Base-by-base conservation (phyloP, 92 coral and sea anemone species). In the Chrysogorgia sp. region DNA sequence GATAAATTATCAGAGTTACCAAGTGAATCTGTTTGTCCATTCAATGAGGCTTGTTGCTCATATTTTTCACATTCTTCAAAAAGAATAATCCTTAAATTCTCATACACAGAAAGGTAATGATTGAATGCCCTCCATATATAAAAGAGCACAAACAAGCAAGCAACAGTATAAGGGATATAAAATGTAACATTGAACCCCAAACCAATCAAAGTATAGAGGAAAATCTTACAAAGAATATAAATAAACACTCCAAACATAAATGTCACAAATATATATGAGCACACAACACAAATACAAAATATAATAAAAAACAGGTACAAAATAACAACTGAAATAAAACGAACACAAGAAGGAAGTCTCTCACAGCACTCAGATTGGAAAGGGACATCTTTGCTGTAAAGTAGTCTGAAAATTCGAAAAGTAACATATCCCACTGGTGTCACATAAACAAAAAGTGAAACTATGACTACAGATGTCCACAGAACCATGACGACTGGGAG, bases 341-440 rank as follows among this genome's bases (percentile, higher is more conserved):
- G 90, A 53, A 87, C 67, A 35, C 81, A 30, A 23, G 71, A 50
- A 1, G 97, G 99, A 30, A 96, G 90, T 12, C 62, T 62, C 19
- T 90, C 86, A 43, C 99, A 96, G 66, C 99, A 96, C 13, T 63
- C 71, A 28, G 83, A 89, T 24, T 33, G 31, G 6, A 52, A 31
- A 69, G 92, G 87, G 13, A 92, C 53, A 70, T 96, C 97, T 60
- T 89, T 23, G 19, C 76, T 75, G 86, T 89, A 96, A 63, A 96
- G 81, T 88, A 96, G 82, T 58, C 89, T 88, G 92, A 90, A 91
- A 61, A 96, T 85, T 37, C 99, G 80, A 81, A 96, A 90, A 15
- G 97, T 91, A 24, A 96, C 92, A 82, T 92, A 96, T 50, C 92
- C 92, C 12, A 96, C 86, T 4, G 99, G 99, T 32, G 92, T 76